These are phyloP conservation scores for Lamellibrachia luymesi DNA, from an alignment of 1,140 invertebrate genomes.

Conservation along the genomic window DNA sequence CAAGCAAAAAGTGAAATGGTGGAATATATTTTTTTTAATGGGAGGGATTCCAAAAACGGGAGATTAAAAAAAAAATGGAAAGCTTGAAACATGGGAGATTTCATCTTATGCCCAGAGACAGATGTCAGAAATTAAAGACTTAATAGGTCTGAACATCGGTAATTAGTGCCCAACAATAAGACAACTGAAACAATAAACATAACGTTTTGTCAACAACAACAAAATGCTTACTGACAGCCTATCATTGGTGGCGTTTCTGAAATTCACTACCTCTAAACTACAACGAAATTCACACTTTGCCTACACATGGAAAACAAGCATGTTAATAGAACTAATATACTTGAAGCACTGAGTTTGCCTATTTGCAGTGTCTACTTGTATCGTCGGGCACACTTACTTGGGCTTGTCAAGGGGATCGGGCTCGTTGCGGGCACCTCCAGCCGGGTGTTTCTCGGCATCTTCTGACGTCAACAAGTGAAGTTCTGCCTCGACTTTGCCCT, in stretches of 20 bases:
- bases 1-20: too few relatives aligned
- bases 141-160: not conserved
- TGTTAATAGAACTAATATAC: not conserved
- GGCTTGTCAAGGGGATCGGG: slow-evolving; percentile 87
- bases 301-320: not conserved
- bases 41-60: too few relatives aligned
- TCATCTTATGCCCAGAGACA: too few relatives aligned
- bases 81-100: too few relatives aligned
- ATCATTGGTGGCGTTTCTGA: not conserved
- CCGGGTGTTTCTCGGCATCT: slow-evolving; percentile 85
- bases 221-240: not conserved
- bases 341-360: not conserved
- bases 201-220: not conserved
- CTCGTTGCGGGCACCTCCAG: slow-evolving; percentile 79
- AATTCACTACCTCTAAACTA: not conserved
- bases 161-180: not conserved
- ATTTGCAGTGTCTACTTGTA: not conserved
- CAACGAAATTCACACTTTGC: not conserved
- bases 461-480: slow-evolving; percentile 81
- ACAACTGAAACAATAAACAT: not conserved
- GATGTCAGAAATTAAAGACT: too few relatives aligned
- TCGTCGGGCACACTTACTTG: slow-evolving; percentile 66
- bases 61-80: too few relatives aligned
- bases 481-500: slow-evolving; percentile 91
- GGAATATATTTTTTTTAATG: too few relatives aligned